Evolutionary conservation across 2,888 invertebrate species (phyloP), one percentile per base, ranked within the genome.

Genomic region (Gibbula magus): DNA sequence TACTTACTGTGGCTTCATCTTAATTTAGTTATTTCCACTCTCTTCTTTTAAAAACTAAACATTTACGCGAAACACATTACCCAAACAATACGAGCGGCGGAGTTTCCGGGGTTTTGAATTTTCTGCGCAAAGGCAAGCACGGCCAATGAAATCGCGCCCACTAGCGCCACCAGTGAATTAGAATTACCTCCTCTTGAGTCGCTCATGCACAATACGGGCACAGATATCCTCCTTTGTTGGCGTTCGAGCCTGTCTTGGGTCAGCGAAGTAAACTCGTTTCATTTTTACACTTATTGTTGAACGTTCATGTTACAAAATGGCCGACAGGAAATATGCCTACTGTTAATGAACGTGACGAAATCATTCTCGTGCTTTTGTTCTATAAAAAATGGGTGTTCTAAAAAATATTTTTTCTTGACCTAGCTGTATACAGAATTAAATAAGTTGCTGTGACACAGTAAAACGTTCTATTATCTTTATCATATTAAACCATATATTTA

Each of bases 1-100:
- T 85, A 88, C 86, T 86, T 83, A 88, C 88, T 88, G 88, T 77
- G 87, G 84, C 79, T 86, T 86, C 85, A 86, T 87, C 81, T 70
- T 61, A 29, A 70, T 39, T 20, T 20, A 20, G 35, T 32, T 39
- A 39, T n/a, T 35, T 29, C 20, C 32, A 22, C 7, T 20, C 35
- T 39, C 35, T 35, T 70, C 35, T 35, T 35, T 39, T 25, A 20
- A 35, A 70, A 70, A 39, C 18, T 35, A 35, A 29, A 35, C 5
- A 70, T 35, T 70, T 70, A 70, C 70, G 32, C 35, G 70, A 70
- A 70, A 32, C 16, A 16, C 70, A 70, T 70, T 13, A 39, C 70
- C 32, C 70, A 70, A 70, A 61, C 61, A 61, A 61, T 61, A 61
- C 35, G 32, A 70, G 70, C 70, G 70, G 70, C 39, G 18, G 35